Percentiles rank a stretch among this genome's conserved stretches.
These are phyloP conservation scores for Octomys mimax DNA, from an alignment of 2,797 vertebrate genomes.

Conservation along the genomic window DNA sequence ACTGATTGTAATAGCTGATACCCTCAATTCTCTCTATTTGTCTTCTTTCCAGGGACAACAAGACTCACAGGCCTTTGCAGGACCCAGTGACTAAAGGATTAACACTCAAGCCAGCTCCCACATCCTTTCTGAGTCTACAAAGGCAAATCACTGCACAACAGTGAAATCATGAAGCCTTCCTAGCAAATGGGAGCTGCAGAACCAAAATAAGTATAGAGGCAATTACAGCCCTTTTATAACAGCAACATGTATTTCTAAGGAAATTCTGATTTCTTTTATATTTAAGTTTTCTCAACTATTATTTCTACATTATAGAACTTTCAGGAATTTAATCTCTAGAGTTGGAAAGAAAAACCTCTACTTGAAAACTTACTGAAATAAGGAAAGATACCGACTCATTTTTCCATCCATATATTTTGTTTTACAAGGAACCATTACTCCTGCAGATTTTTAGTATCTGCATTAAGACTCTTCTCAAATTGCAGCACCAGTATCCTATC, in stretches of 20 bases:
- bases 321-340: not conserved
- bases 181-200: not conserved
- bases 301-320: not conserved
- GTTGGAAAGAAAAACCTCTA: not conserved
- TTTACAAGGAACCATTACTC: not conserved
- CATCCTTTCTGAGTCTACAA: not conserved
- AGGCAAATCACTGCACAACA: not conserved
- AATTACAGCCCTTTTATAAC: not conserved
- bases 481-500: not conserved
- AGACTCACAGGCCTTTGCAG: not conserved
- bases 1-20: not conserved
- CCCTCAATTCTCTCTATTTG: not conserved
- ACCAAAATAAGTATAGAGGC: not conserved
- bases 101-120: not conserved
- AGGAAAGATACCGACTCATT: not conserved
- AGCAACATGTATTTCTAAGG: not conserved
- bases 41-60: not conserved
- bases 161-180: not conserved
- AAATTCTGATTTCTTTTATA: constrained; percentile 13
- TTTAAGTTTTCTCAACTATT: constrained; percentile 37
- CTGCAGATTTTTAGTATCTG: not conserved
- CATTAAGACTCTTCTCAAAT: constrained; percentile 44
- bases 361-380: not conserved
- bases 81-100: not conserved
- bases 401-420: constrained; percentile 26